Evolutionary conservation across 2,113 vertebrate genomes (phyloP).

Genomic region (Microtus richardsoni): DNA sequence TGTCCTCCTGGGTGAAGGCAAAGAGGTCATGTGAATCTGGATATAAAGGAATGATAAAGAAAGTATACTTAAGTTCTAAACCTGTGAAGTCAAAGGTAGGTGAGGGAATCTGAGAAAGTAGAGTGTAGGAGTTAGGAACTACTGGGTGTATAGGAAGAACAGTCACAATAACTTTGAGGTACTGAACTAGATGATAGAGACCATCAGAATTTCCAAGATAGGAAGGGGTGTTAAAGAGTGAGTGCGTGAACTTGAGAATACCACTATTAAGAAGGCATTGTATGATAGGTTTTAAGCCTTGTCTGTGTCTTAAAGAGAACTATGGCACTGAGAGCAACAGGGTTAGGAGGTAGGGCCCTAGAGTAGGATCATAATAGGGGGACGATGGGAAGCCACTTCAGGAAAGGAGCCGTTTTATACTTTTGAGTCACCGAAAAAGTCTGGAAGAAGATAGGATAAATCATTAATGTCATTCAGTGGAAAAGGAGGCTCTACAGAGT

Average conservation of each 20-base stretch:
- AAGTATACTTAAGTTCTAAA: neutral
- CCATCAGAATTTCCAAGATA: neutral
- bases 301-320: neutral
- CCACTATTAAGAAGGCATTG: neutral
- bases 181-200: neutral
- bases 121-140: neutral
- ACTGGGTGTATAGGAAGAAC: neutral
- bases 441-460: neutral
- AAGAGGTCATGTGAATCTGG: neutral
- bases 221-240: neutral
- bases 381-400: neutral
- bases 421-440: neutral
- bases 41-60: neutral
- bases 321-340: neutral
- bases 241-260: neutral
- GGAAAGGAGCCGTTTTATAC: neutral
- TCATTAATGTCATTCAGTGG: neutral
- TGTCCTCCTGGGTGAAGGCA: neutral
- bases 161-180: neutral
- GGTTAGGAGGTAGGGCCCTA: neutral
- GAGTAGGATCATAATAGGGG: neutral
- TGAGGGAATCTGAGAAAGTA: neutral
- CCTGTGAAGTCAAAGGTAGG: neutral
- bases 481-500: neutral
- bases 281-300: neutral